A percentile compares a stretch with the other conserved stretches of the same genome.
These are phyloP conservation scores for Eupsittula cactorum DNA, from an alignment of 2,113 vertebrate genomes.

Conservation along the genomic window DNA sequence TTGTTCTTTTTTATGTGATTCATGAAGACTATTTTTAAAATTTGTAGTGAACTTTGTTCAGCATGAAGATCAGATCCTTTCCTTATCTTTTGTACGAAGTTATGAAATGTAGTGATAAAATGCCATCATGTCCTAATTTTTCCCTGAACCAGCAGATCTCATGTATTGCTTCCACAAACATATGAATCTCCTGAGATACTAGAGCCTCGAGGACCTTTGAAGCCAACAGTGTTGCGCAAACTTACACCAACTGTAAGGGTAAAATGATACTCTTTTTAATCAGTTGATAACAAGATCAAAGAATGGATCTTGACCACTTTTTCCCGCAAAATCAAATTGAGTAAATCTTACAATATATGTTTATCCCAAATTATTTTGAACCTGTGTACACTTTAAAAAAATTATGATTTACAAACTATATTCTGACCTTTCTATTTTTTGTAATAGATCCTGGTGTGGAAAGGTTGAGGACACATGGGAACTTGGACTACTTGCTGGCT, in stretches of 20 bases:
- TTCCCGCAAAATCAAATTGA: accelerated
- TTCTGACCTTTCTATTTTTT: neutral
- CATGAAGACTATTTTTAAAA: neutral
- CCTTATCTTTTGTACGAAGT: neutral
- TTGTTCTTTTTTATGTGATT: neutral
- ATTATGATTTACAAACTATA: neutral
- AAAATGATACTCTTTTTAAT: neutral
- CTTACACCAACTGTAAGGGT: neutral
- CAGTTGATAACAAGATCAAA: neutral
- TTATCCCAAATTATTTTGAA: neutral
- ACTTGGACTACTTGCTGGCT: neutral
- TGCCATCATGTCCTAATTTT: neutral
- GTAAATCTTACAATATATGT: neutral
- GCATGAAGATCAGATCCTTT: neutral
- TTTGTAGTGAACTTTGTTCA: accelerated
- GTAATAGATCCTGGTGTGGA: neutral
- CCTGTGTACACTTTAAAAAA: neutral
- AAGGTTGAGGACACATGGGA: neutral
- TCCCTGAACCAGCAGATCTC: neutral
- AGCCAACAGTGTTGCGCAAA: accelerated
- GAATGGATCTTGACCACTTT: neutral
- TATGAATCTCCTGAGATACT: neutral
- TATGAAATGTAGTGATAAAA: neutral
- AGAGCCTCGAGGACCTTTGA: neutral
- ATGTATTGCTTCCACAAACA: neutral